Evolutionary conservation across 2,888 invertebrate species (phyloP).

Genomic region (Conistra vaccinii): DNA sequence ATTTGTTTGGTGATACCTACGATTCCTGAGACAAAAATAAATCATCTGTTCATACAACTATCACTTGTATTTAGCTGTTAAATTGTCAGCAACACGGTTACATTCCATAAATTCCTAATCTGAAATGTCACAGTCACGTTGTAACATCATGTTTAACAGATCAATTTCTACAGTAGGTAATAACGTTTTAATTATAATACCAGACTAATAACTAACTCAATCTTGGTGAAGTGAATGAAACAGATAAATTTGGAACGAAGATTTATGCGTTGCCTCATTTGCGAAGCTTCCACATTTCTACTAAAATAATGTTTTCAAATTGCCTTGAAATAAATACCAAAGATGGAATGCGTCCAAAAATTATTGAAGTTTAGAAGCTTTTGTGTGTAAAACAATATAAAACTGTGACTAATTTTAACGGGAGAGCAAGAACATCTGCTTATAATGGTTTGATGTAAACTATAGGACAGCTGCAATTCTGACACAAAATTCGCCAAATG

Average conservation of each 20-base stretch:
- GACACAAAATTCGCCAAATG: neutral
- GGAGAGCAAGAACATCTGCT: neutral
- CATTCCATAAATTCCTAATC: conserved; percentile 31
- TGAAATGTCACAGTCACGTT: conserved; percentile 32
- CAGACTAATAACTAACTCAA: conserved; percentile 4
- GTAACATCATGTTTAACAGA: neutral
- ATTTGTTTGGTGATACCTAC: neutral
- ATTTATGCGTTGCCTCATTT: conserved; percentile 4
- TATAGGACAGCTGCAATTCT: neutral
- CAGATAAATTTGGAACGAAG: conserved; percentile 5
- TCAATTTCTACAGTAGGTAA: conserved; percentile 16
- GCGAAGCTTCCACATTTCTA: neutral
- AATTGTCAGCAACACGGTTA: neutral
- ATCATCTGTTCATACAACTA: conserved; percentile 16
- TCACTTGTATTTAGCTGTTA: conserved; percentile 12
- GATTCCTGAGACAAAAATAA: conserved; percentile 32
- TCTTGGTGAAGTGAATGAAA: conserved; percentile 1
- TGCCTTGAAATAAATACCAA: neutral
- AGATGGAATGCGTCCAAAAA: neutral
- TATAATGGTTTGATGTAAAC: neutral
- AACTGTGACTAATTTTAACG: neutral
- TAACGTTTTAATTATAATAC: conserved; percentile 9
- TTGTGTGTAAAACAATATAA: neutral
- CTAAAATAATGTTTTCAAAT: neutral
- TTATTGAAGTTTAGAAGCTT: neutral